phyloP scores from a whole-genome alignment of 2,888 invertebrate species.

The Parnassius orleans region DNA sequence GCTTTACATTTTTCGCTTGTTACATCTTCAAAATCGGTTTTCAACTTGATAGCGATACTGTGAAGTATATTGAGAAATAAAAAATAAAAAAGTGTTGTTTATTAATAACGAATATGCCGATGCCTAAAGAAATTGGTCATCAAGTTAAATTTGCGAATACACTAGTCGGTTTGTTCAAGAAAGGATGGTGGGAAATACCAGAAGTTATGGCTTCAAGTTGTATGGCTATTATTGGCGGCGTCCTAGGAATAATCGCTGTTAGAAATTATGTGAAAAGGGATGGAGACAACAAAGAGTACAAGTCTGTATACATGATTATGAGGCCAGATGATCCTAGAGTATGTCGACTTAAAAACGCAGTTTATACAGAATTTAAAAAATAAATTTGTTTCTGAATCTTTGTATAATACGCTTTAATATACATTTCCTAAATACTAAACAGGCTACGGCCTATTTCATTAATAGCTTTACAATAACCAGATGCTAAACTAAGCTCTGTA shows the following conservation, averaged over 20 bases:
- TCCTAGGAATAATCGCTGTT: slow-evolving; percentile 63
- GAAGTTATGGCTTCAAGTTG: slow-evolving; percentile 83
- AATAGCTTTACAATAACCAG: too few relatives aligned
- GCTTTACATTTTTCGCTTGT: too few relatives aligned
- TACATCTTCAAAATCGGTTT: too few relatives aligned
- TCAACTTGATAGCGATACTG: too few relatives aligned
- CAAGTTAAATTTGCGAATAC: slow-evolving; percentile 50
- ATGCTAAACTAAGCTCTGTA: too few relatives aligned
- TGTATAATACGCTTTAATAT: too few relatives aligned
- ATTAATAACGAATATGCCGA: slow-evolving; percentile 30
- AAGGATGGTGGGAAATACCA: slow-evolving; percentile 85
- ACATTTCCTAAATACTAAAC: too few relatives aligned
- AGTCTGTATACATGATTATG: slow-evolving; percentile 80
- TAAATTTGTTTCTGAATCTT: not conserved
- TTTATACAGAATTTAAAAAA: slow-evolving; percentile 43
- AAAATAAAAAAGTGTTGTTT: too few relatives aligned
- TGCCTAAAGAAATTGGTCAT: slow-evolving; percentile 51
- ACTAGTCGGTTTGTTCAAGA: slow-evolving; percentile 48
- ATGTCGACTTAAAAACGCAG: slow-evolving; percentile 54
- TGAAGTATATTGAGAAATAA: too few relatives aligned
- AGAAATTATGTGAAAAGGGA: slow-evolving; percentile 72
- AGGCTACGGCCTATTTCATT: too few relatives aligned
- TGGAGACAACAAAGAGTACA: slow-evolving; percentile 84
- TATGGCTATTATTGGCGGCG: slow-evolving; percentile 80
- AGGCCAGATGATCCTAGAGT: slow-evolving; percentile 84